Evolutionary conservation across 2,888 invertebrate genomes (phyloP), one percentile per base, ranked within the genome.

Genomic region (Drosophila nr. medialis): DNA sequence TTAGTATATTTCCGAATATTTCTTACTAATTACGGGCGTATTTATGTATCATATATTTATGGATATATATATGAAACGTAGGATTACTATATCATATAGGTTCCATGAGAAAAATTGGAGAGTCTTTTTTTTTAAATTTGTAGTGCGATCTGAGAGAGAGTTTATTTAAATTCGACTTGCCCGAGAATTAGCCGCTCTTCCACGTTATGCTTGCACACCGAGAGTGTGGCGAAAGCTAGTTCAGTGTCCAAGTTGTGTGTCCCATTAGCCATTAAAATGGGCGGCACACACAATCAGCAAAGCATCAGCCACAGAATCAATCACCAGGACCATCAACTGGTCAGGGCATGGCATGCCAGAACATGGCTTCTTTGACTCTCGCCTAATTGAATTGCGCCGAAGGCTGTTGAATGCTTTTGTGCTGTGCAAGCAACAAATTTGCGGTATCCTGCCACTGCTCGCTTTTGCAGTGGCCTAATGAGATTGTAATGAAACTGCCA

Each of bases 301-400:
- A 38, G 51, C 27, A 29, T 15, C 8, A 6, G 56, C 34, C 21
- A 21, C 10, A 21, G 21, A 40, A 56, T 40, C 40, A 56, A 56
- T 30, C 29, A 40, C 15, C 30, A 40, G 29, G 27, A 40, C 42
- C 34, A 61, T 24, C 49, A 50, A 8, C 10, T 2, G 30, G 30
- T 30, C 30, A 36, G 49, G 63, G n/a, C 73, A 56, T 58, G 24
- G 38, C n/a, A 11, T 27, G 29, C 21, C 42, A 40, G 59, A 54
- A 64, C 59, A 50, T 32, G 30, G 59, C 64, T 30, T 54, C 65
- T 51, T 42, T 60, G 58, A 58, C 56, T 64, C 62, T 64, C 45
- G 68, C 80, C 80, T 81, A 84, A 81, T 81, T 81, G 81, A 81
- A 81, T 84, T 81, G 62, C 34, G 67, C 80, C 79, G 58, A 53